These are phyloP conservation scores for Enoplolaimus lenunculus DNA, from an alignment of 2,888 invertebrate species.

Conservation along the genomic window DNA sequence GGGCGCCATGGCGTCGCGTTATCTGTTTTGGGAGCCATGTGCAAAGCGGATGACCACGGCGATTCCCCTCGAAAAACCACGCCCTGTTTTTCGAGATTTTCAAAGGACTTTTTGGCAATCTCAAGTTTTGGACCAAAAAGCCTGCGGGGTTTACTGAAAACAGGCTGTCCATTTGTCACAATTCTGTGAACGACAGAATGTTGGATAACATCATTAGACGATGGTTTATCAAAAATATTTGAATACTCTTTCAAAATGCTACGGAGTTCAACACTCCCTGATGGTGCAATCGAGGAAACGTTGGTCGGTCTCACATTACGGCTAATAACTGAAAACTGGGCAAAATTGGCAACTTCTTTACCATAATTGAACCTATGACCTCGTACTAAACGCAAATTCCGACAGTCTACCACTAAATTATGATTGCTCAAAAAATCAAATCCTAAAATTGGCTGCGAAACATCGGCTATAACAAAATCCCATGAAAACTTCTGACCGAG, in stretches of 20 bases:
- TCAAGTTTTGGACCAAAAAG: neutral
- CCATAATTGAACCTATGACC: neutral
- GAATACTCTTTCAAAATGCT: neutral
- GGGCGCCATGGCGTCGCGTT: neutral
- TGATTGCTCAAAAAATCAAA: neutral
- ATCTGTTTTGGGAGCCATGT: neutral
- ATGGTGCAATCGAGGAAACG: neutral
- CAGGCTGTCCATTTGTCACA: neutral
- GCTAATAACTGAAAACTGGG: neutral
- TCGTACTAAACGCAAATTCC: neutral
- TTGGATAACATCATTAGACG: neutral
- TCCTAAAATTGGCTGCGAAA: neutral
- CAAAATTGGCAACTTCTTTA: neutral
- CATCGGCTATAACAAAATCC: neutral
- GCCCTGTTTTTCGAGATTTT: neutral
- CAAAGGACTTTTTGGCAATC: neutral
- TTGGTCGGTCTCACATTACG: neutral
- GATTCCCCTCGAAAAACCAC: neutral
- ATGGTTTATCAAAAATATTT: neutral
- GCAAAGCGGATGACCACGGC: neutral
- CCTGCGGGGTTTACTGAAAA: neutral
- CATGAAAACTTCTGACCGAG: neutral
- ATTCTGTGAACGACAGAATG: neutral
- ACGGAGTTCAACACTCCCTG: neutral
- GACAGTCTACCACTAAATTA: neutral